Base-by-base conservation (phyloP, 2,113 vertebrate species). In the Lonchura striata region DNA sequence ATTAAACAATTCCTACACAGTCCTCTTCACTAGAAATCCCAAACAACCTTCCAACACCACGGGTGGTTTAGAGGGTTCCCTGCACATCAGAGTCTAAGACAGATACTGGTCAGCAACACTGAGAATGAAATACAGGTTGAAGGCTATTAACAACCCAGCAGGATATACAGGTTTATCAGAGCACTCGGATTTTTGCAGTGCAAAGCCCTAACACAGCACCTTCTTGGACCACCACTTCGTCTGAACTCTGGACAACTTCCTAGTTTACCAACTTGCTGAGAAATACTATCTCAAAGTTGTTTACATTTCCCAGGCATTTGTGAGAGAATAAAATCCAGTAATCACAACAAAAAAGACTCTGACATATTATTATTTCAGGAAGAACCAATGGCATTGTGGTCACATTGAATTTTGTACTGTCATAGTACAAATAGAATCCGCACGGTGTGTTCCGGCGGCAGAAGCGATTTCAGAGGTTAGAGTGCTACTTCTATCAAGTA, bases 391-490 rank as follows among this genome's bases (percentile, higher is more conserved):
- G n/a, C 54, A 18, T 3, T n/a, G 5, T 4, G 5, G 5, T 68
- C 41, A 33, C 41, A 2, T 12, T 8, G 37, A 23, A 57, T 47
- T 75, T 64, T 42, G 35, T 1, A 24, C 16, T 2, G 23, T 17
- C 11, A 13, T 31, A 76, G 24, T 0, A 56, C 30, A 18, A 33
- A 6, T 0, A 15, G 37, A 9, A 25, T 56, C 56, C 2, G 7
- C 14, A 5, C 15, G 1, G 14, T 0, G 25, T 1, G 27, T 2
- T 18, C 17, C 37, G 9, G n/a, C 5, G 13, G 57, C 35, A 44
- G 69, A 4, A 61, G 16, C 31, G 27, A 30, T 12, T 41, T 16
- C 76, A 59, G 78, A 20, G 5, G 1, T 6, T 4, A 6, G 6
- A 1, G 3, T 0, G 15, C 6, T 27, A 24, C 47, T 44, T 35